A percentile compares a stretch with the other conserved stretches of the same genome.
These are phyloP conservation scores for Dicentrarchus labrax DNA, from an alignment of 2,113 vertebrate species.

Conservation along the genomic window DNA sequence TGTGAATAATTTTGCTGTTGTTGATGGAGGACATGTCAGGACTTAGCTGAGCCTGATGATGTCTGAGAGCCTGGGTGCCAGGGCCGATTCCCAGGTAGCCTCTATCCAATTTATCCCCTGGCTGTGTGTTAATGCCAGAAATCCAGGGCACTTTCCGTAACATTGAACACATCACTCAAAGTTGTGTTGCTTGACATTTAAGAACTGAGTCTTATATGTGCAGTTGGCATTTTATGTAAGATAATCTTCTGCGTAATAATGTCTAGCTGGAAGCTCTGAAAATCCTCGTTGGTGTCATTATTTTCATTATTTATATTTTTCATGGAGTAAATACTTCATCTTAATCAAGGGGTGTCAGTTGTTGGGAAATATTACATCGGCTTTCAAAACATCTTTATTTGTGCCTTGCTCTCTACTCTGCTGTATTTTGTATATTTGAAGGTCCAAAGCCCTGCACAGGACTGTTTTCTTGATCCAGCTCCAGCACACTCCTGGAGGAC, in stretches of 20 bases:
- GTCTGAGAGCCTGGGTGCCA: slow-evolving; percentile 36
- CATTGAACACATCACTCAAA: slow-evolving; percentile 58
- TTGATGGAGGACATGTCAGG: slow-evolving; percentile 37
- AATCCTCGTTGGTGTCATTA: slow-evolving; percentile 2
- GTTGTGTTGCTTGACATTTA: slow-evolving; percentile 67
- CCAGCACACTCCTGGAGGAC: too few species aligned
- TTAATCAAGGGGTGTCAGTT: neutral
- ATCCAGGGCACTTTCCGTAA: slow-evolving; percentile 50
- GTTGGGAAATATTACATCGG: neutral
- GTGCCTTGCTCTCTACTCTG: neutral
- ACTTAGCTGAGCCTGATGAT: slow-evolving; percentile 35
- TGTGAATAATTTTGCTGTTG: slow-evolving; percentile 26
- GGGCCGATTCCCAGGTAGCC: slow-evolving; percentile 4
- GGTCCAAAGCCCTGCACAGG: too few species aligned
- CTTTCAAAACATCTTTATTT: neutral
- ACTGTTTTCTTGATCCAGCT: too few species aligned
- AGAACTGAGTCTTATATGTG: slow-evolving; percentile 45
- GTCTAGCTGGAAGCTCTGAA: slow-evolving; percentile 8
- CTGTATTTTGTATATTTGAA: neutral
- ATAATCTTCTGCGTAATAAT: slow-evolving; percentile 54
- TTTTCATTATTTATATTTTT: slow-evolving; percentile 10
- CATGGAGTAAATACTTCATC: neutral
- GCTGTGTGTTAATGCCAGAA: slow-evolving; percentile 42
- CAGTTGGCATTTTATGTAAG: slow-evolving; percentile 56
- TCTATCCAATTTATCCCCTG: slow-evolving; percentile 36